Evolutionary conservation across 1,140 invertebrate species (phyloP), one percentile per base, ranked within the genome.

Genomic region (Anadara kagoshimensis): DNA sequence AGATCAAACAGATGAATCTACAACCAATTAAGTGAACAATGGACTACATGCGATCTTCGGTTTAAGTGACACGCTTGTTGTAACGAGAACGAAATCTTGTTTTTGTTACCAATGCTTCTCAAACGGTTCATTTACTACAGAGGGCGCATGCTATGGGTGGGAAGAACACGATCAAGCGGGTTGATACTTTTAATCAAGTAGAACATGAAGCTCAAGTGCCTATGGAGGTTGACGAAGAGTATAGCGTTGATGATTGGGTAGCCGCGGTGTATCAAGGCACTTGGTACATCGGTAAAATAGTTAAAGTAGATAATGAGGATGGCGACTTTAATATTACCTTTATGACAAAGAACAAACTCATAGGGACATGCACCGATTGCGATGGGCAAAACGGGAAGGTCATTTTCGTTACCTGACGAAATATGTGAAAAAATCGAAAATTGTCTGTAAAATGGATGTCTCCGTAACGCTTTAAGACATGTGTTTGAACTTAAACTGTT

Each of bases 1-100:
- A 43, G 5, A 29, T 73, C 5, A 45, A 58, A 7, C 24, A 58
- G 18, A 51, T 24, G 12, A 16, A 41, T 7, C 16, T 51, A 29
- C 4, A 57, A 20, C 45, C 49, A 16, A n/a, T 73, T 14, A 45
- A 67, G 43, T 64, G 71, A 5, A 73, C 71, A 29, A 59, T 73
- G 53, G 29, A 41, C 5, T 5, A n/a, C n/a, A n/a, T n/a, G n/a
- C n/a, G n/a, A n/a, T n/a, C n/a, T n/a, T n/a, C n/a, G n/a, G n/a
- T n/a, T n/a, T n/a, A n/a, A n/a, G n/a, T n/a, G n/a, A n/a, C n/a
- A n/a, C n/a, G n/a, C n/a, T n/a, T n/a, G n/a, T n/a, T n/a, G n/a
- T n/a, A n/a, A n/a, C n/a, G n/a, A n/a, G n/a, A n/a, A n/a, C n/a
- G n/a, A n/a, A n/a, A n/a, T n/a, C n/a, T n/a, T n/a, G n/a, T n/a